Evolutionary conservation across 2,797 vertebrate species (phyloP), one percentile per base, ranked within the genome.

Genomic region (Acomys russatus): DNA sequence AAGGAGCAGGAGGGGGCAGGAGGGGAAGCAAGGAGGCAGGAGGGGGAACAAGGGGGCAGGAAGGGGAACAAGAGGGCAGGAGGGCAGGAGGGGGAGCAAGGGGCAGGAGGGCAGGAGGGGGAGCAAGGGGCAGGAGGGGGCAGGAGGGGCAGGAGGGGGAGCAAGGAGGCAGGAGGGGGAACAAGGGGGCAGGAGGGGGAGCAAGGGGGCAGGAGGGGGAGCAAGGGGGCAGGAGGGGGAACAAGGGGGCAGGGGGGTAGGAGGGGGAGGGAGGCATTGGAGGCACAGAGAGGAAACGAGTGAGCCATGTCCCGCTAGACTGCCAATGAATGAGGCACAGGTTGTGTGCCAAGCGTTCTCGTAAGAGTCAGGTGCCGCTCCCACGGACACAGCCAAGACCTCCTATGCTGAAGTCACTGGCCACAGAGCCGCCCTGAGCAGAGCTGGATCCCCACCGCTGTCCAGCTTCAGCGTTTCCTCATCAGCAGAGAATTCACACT

Each of bases 311-410:
- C 51, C 66, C 92, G 38, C 66, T 33, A 63, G 35, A 82, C 11
- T 85, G 56, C 56, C 12, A 6, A 80, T 18, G n/a, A 80, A 95
- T 35, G 68, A 92, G 76, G 10, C 44, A 79, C 35, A 79, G 61
- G 63, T 66, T 71, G 73, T 20, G 68, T 49, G 44, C 59, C 84
- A 82, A 88, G 85, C 17, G 79, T 82, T 73, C 74, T 14, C n/a
- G 33, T 61, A 92, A 77, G 64, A 91, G 23, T 71, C 49, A 76
- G 33, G 25, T 92, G 84, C 44, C 90, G 73, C 35, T 89, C 51
- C 44, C 73, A 83, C 59, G 51, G 77, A 90, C 84, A 80, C 0
- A 35, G 89, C 78, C 78, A 49, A 87, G 38, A 33, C 54, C 71
- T 35, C 68, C 61, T 74, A 92, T 70, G 12, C 64, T 61, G 70